Percentiles rank a stretch among this genome's conserved stretches.
Conservation (phyloP, 2,113 vertebrate genomes). For the Ceuthmochares aereus region DNA sequence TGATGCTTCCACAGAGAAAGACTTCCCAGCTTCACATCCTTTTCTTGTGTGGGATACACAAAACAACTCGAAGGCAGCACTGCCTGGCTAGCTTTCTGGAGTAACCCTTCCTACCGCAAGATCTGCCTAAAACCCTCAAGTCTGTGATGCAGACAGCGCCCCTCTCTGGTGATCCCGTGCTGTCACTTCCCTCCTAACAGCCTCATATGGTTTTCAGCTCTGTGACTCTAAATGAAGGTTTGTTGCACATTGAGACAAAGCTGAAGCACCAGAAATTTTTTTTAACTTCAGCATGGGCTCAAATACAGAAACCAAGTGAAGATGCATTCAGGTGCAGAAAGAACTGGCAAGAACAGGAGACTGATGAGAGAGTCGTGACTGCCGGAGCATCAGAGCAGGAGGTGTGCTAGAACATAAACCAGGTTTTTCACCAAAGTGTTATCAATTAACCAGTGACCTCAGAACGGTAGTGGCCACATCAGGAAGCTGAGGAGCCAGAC, state of each 20-base stretch:
- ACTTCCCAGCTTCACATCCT: not conserved
- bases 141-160: rapidly evolving
- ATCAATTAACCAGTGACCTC: not conserved
- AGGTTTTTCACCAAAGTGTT: not conserved
- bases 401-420: not conserved
- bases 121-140: not conserved
- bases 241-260: not conserved
- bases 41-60: not conserved
- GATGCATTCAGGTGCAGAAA: not conserved
- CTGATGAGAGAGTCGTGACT: not conserved
- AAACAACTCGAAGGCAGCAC: not conserved
- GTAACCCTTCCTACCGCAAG: not conserved
- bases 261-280: not conserved
- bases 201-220: not conserved
- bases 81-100: not conserved
- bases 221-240: not conserved
- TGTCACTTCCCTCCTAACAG: not conserved
- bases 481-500: not conserved
- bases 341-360: not conserved
- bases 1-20: not conserved
- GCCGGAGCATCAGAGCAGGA: not conserved
- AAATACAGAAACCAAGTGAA: not conserved
- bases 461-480: not conserved
- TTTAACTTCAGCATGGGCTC: not conserved
- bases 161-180: not conserved